Percentiles rank a stretch among this genome's conserved stretches.
Evolutionary conservation across 2,113 vertebrate genomes (phyloP).

Genomic region (Macquaria australasica): DNA sequence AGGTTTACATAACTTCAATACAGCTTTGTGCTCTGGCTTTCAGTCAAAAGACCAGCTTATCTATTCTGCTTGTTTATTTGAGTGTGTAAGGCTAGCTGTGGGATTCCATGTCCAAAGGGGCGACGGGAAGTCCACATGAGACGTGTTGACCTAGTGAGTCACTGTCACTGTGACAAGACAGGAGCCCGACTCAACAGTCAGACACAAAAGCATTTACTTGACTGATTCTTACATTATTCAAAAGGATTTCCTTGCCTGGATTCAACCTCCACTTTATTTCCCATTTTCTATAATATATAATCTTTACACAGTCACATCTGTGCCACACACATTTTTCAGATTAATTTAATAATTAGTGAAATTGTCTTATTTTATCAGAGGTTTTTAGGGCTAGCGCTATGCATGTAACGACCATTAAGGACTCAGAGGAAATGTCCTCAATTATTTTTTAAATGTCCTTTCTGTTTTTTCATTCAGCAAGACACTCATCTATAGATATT

Average conservation of each 20-base stretch:
- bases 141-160: constrained; percentile 58
- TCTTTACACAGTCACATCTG: not conserved
- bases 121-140: constrained; percentile 53
- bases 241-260: not conserved
- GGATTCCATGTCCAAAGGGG: constrained; percentile 37
- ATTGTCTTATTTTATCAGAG: too few species aligned
- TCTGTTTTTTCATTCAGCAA: not conserved
- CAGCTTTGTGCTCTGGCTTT: constrained; percentile 55
- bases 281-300: not conserved
- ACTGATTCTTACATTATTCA: constrained; percentile 19
- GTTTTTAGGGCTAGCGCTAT: too few species aligned
- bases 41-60: constrained; percentile 50
- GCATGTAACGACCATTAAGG: not conserved
- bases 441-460: not conserved
- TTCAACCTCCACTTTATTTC: not conserved
- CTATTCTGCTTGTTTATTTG: constrained; percentile 58
- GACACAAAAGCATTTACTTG: constrained; percentile 25
- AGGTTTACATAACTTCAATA: constrained; percentile 73
- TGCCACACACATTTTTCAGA: not conserved
- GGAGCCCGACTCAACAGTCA: constrained; percentile 25
- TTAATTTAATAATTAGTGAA: not conserved
- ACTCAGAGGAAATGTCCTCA: not conserved
- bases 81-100: constrained; percentile 45
- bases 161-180: constrained; percentile 37
- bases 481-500: not conserved